phyloP scores from a whole-genome alignment of 2,797 vertebrate genomes.

The Sparus aurata region DNA sequence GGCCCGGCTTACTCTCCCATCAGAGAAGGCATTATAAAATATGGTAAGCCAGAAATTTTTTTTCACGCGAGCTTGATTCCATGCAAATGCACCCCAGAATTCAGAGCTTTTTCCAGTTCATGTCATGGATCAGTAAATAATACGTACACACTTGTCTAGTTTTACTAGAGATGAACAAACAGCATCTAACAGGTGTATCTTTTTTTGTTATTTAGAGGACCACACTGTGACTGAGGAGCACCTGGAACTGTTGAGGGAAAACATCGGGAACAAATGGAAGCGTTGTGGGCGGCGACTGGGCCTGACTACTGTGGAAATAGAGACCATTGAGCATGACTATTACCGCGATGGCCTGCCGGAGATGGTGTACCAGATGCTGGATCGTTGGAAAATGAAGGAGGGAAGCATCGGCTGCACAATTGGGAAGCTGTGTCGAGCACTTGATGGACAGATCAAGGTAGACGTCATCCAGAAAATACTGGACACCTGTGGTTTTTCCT shows the following conservation, averaged over 20 bases:
- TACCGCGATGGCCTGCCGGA: conserved; percentile 92
- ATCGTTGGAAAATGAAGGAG: conserved; percentile 92
- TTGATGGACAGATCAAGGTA: conserved; percentile 80
- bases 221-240: conserved; percentile 84
- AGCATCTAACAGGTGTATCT: not conserved
- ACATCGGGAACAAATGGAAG: conserved; percentile 92
- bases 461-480: conserved; percentile 88
- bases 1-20: conserved; percentile 33
- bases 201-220: conserved; percentile 64
- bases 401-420: conserved; percentile 90
- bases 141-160: not conserved
- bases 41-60: conserved; percentile 71
- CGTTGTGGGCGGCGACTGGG: conserved; percentile 89
- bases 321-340: conserved; percentile 93
- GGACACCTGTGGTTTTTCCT: conserved; percentile 55
- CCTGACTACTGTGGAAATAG: conserved; percentile 89
- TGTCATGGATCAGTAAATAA: not conserved
- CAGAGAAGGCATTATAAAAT: conserved; percentile 77
- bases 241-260: conserved; percentile 89
- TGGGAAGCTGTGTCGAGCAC: conserved; percentile 89
- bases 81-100: too few relatives aligned
- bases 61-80: too few relatives aligned
- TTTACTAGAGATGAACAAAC: not conserved
- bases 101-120: too few relatives aligned
- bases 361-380: conserved; percentile 95